Evolutionary conservation across 2,888 invertebrate genomes (phyloP), one percentile per base, ranked within the genome.

Genomic region (Temnothorax unifasciatus): DNA sequence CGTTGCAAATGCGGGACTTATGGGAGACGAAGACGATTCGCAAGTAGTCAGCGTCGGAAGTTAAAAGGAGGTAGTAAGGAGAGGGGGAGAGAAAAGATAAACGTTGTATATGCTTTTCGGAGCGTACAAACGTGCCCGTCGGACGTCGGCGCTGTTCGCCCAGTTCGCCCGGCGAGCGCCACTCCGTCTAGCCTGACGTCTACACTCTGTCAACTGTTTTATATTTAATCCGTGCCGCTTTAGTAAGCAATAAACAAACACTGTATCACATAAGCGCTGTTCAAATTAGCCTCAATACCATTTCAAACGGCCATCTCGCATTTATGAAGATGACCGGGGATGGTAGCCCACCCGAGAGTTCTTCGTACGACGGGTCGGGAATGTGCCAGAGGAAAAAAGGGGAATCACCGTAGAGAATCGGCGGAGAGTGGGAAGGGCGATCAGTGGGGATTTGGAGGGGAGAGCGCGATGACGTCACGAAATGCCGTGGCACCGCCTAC

Each of bases 401-500:
- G 76, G 82, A 34, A 50, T 21, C 18, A 77, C 29, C 25, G 52
- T 61, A 8, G n/a, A 57, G 64, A 54, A 41, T 18, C n/a, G 71
- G 73, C 9, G 44, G 69, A 81, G 87, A 81, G 88, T 83, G 91
- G 90, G 87, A 73, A 79, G 85, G 86, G 44, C 75, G 21, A 66
- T 66, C 82, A 75, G 86, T 59, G 86, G 83, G 87, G 74, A 68
- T 86, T 85, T 91, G 91, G 85, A 87, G 91, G 91, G 90, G 86
- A 83, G 81, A 18, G 15, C 18, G 21, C 54, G 77, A 88, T 94
- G 95, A 95, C 95, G 95, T 95, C 95, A 95, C 92, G 91, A 50
- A 52, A 66, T 69, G 66, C 90, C 82, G 90, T 94, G 95, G 96
- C 94, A 94, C 96, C 96, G 96, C 96, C 96, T 95, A 95, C 95